Percentiles rank a stretch among this genome's conserved stretches.
phyloP scores from a whole-genome alignment of 2,797 vertebrate genomes.

The Anableps anableps region DNA sequence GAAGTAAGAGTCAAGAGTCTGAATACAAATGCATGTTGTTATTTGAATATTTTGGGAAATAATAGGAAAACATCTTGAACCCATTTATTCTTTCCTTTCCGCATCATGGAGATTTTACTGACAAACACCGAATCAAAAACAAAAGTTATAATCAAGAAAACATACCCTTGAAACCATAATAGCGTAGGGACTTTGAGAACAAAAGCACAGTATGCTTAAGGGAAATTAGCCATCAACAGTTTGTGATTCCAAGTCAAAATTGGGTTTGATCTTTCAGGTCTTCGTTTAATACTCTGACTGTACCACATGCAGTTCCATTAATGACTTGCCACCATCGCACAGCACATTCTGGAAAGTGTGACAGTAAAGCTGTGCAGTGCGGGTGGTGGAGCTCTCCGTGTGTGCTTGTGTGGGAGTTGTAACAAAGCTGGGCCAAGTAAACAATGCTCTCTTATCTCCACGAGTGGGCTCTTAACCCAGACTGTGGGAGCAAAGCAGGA shows the following conservation, averaged over 20 bases:
- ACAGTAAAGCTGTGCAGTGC: slow-evolving; percentile 39
- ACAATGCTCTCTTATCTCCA: slow-evolving; percentile 67
- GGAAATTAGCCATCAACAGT: background rate
- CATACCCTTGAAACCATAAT: background rate
- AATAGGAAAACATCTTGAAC: background rate
- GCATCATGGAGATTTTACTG: background rate
- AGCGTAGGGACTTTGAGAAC: background rate
- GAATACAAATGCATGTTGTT: background rate
- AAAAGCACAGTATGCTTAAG: background rate
- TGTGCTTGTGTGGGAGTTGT: slow-evolving; percentile 64
- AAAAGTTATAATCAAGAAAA: background rate
- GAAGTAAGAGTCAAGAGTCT: background rate
- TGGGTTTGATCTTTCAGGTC: slow-evolving; percentile 2
- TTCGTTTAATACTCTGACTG: slow-evolving; percentile 8
- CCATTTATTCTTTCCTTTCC: background rate
- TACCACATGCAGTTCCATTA: slow-evolving; percentile 5
- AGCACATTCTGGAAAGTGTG: slow-evolving; percentile 49
- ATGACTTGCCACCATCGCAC: slow-evolving; percentile 31
- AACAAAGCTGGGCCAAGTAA: slow-evolving; percentile 64
- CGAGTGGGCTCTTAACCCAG: slow-evolving; percentile 67
- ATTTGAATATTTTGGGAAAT: background rate
- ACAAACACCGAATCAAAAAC: background rate
- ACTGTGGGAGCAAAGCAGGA: slow-evolving; percentile 53
- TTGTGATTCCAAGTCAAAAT: slow-evolving; percentile 2
- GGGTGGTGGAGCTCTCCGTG: slow-evolving; percentile 40